Evolutionary conservation across 1,140 invertebrate genomes (phyloP).

Genomic region (Dinothrombium tinctorium): DNA sequence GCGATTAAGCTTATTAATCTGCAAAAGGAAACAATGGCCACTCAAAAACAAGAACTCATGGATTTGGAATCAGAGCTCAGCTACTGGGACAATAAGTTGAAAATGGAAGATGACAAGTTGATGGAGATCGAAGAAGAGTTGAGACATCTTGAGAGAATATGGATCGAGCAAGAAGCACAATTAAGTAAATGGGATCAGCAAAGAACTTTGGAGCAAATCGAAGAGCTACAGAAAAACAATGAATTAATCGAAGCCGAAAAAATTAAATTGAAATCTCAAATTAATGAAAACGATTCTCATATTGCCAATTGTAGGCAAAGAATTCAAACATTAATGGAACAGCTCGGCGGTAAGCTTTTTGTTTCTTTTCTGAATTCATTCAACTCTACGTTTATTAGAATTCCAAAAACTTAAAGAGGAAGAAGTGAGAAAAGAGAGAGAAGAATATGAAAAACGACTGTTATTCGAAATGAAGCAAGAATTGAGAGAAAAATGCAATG

Average conservation of each 20-base stretch:
- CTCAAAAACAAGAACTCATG: constrained; percentile 27
- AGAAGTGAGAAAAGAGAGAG: neutral
- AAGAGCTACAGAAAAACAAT: neutral
- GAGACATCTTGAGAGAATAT: constrained; percentile 34
- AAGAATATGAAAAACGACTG: neutral
- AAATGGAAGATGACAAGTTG: constrained; percentile 47
- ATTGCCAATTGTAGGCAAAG: constrained; percentile 65
- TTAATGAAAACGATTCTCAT: constrained; percentile 66
- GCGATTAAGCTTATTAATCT: constrained; percentile 61
- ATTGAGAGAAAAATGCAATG: neutral
- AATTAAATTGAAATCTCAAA: constrained; percentile 19
- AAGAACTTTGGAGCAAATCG: neutral
- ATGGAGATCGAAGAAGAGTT: constrained; percentile 60
- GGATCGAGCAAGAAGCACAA: constrained; percentile 1
- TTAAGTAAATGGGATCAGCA: neutral
- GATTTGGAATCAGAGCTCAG: neutral
- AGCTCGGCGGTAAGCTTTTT: constrained; percentile 16
- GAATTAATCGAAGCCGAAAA: constrained; percentile 9
- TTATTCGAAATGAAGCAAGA: neutral
- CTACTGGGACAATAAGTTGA: neutral
- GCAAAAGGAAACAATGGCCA: constrained; percentile 61
- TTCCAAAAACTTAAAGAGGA: neutral
- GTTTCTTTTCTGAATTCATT: neutral
- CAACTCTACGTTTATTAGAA: neutral
- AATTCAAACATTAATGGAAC: constrained; percentile 25